Percentiles rank a stretch among this genome's conserved stretches.
Evolutionary conservation across 1,140 invertebrate genomes (phyloP).

Genomic region (Anoplophora glabripennis): DNA sequence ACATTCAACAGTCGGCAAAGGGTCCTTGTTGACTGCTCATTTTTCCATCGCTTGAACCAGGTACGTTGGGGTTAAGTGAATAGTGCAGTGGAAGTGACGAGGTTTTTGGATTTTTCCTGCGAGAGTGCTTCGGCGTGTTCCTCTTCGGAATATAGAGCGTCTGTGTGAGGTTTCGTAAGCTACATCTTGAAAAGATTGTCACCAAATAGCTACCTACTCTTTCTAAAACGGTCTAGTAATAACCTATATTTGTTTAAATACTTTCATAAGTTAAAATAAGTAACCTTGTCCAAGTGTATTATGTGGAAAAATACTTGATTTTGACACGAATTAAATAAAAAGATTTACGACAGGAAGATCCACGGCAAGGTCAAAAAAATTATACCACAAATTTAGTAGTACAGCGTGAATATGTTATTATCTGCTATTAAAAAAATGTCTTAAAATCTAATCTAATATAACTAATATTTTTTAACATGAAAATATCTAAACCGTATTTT

Average conservation of each 20-base stretch:
- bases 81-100: background rate
- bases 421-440: too few species aligned
- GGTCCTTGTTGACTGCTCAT: slow-evolving; percentile 57
- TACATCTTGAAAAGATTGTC: background rate
- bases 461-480: too few species aligned
- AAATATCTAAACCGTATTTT: too few species aligned
- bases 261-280: too few species aligned
- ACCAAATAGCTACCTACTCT: background rate
- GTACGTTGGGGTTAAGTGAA: slow-evolving; percentile 29
- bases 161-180: background rate
- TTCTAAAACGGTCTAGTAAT: background rate
- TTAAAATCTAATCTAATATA: too few species aligned
- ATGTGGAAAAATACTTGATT: too few species aligned
- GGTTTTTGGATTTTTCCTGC: background rate
- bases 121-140: background rate
- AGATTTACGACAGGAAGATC: too few species aligned
- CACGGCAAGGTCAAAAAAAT: too few species aligned
- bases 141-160: background rate
- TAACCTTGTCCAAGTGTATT: too few species aligned
- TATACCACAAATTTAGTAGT: too few species aligned
- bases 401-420: too few species aligned
- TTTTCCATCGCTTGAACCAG: slow-evolving; percentile 38
- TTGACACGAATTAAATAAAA: too few species aligned
- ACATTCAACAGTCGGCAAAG: slow-evolving; percentile 54
- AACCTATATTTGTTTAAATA: background rate